Base-by-base conservation (phyloP, 2,888 invertebrate genomes). In the Rhopalosiphum nymphaeae region DNA sequence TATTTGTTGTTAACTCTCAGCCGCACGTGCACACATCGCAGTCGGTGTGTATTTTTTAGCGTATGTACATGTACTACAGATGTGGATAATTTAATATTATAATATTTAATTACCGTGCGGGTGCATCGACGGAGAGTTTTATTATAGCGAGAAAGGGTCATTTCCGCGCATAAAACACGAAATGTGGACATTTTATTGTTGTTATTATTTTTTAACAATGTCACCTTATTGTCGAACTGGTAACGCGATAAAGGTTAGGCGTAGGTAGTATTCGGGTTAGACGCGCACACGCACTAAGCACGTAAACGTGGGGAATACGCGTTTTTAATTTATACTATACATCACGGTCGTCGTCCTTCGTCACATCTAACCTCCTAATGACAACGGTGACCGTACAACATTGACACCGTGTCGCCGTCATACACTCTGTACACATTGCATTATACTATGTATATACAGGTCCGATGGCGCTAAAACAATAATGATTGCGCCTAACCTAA, bases 201-300 rank as follows among this genome's bases (percentile, higher is more conserved):
- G 42, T 86, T 86, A 29, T 86, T 91, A 57, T 91, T 91, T 86
- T 46, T 91, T 86, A 86, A 86, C 91, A 91, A 91, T 57, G 57
- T 91, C 57, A 53, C 67, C 36, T 67, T 49, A 53, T 67, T 49
- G 25, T 21, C 42, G 84, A 42, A 84, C 84, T 53, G 29, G 91
- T 56, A 85, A 57, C 85, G 44, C 53, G 42, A 85, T 57, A 85
- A 91, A 85, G 42, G 56, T 56, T 78, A 49, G 44, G 89, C 9
- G 42, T 42, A 29, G 49, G 49, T 13, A 49, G 49, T 78, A 78
- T 49, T 36, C 49, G 67, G 67, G 67, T 21, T 36, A 49, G 26
- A 49, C 85, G 7, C n/a, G n/a, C 84, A 25, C 44, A n/a, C 61
- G 36, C 53, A 36, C 88, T 26, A 44, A 16, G 26, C 29, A 86